phyloP scores from a whole-genome alignment of 2,797 vertebrate genomes.

The Poeciliopsis presidionis region DNA sequence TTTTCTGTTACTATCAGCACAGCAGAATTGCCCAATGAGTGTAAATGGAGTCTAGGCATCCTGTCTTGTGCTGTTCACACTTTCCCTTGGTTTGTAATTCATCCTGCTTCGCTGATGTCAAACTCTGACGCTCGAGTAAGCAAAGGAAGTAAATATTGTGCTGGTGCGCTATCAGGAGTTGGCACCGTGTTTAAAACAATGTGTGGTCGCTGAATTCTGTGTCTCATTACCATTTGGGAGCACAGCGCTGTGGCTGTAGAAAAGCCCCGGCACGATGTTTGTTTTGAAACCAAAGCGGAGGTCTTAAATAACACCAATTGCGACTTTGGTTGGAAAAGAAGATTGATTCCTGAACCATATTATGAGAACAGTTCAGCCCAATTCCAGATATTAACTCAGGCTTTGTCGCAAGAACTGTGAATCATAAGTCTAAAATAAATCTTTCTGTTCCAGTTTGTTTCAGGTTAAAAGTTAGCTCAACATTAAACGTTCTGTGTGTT shows the following conservation, averaged over 20 bases:
- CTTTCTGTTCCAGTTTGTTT: neutral
- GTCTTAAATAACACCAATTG: slow-evolving; percentile 60
- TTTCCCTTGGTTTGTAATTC: slow-evolving; percentile 70
- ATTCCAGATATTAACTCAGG: slow-evolving; percentile 28
- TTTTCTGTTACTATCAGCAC: slow-evolving; percentile 62
- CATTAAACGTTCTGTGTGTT: slow-evolving; percentile 28
- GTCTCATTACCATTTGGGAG: slow-evolving; percentile 57
- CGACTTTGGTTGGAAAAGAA: slow-evolving; percentile 36
- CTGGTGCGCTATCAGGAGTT: slow-evolving; percentile 53
- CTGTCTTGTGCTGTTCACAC: slow-evolving; percentile 68
- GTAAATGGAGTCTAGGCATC: slow-evolving; percentile 70
- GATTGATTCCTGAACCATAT: slow-evolving; percentile 48
- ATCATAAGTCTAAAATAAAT: neutral
- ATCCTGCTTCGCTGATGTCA: slow-evolving; percentile 69
- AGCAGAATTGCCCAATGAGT: slow-evolving; percentile 42
- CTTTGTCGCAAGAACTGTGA: neutral
- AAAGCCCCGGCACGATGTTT: slow-evolving; percentile 58
- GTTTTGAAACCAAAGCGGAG: slow-evolving; percentile 63
- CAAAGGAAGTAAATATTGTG: slow-evolving; percentile 63
- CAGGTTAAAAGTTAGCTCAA: neutral
- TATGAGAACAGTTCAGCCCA: slow-evolving; percentile 14
- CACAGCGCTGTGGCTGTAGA: slow-evolving; percentile 54
- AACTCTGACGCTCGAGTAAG: slow-evolving; percentile 60
- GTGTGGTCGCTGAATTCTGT: slow-evolving; percentile 57
- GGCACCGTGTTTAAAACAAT: slow-evolving; percentile 57